These are phyloP conservation scores for Coturnix japonica DNA, from an alignment of 2,113 vertebrate genomes.

Conservation along the genomic window DNA sequence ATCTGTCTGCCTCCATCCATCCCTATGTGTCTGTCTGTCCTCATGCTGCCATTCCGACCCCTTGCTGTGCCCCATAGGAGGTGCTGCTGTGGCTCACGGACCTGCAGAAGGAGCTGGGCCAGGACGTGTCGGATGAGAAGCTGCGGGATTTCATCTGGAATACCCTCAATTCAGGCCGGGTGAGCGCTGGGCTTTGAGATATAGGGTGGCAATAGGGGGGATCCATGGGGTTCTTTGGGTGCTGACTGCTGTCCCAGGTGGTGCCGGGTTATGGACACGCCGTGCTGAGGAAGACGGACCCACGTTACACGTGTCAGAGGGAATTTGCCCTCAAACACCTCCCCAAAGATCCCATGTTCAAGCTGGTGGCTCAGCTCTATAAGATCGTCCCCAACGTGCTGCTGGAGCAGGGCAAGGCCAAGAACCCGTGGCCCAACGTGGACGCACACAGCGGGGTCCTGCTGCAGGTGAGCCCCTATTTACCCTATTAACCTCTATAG, in stretches of 20 bases:
- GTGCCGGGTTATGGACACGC: slow-evolving; percentile 95
- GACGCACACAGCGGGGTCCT: slow-evolving; percentile 97
- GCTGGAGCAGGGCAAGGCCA: slow-evolving; percentile 96
- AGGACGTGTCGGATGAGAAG: slow-evolving; percentile 91
- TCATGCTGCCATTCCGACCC: accelerated
- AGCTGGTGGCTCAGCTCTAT: slow-evolving; percentile 93
- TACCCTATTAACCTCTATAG: too few relatives aligned
- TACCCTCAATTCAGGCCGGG: slow-evolving; percentile 96
- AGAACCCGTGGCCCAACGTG: slow-evolving; percentile 99
- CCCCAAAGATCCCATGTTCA: slow-evolving; percentile 94
- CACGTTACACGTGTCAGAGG: slow-evolving; percentile 91
- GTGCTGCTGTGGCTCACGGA: slow-evolving; percentile 94
- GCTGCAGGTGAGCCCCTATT: slow-evolving; percentile 84
- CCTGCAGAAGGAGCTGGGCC: slow-evolving; percentile 93
- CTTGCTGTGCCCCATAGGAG: slow-evolving; percentile 76
- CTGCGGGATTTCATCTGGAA: slow-evolving; percentile 98
- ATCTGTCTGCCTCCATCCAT: too few relatives aligned
- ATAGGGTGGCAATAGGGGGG: neutral
- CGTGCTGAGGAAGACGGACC: slow-evolving; percentile 94
- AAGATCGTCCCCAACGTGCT: slow-evolving; percentile 95
- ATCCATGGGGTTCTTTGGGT: neutral
- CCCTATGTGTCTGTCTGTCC: neutral
- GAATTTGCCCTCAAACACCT: slow-evolving; percentile 96
- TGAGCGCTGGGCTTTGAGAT: slow-evolving; percentile 53
- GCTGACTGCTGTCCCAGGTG: slow-evolving; percentile 74